Evolutionary conservation across 2,797 vertebrate genomes (phyloP).

Genomic region (Nyctibius grandis): DNA sequence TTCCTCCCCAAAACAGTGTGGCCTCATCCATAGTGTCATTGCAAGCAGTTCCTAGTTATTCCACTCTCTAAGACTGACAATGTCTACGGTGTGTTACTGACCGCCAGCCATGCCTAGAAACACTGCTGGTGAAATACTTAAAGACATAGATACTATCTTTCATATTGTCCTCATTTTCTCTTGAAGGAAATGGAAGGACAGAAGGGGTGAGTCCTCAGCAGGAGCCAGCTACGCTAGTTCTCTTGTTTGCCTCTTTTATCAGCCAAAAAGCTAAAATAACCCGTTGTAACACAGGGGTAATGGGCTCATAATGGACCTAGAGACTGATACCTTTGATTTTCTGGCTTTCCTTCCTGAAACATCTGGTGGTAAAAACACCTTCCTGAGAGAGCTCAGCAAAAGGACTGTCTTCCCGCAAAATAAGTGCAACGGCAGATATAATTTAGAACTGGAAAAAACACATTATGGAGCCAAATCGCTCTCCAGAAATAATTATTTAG

Average conservation of each 20-base stretch:
- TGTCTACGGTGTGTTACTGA: neutral
- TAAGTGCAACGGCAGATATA: neutral
- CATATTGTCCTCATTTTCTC: neutral
- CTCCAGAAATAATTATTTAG: neutral
- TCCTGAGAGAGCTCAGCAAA: neutral
- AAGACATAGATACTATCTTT: neutral
- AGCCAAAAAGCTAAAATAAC: conserved; percentile 13
- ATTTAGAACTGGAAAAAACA: neutral
- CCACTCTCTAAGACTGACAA: neutral
- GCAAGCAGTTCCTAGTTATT: neutral
- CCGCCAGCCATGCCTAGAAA: neutral
- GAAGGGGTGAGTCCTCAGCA: neutral
- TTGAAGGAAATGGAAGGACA: neutral
- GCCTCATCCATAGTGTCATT: neutral
- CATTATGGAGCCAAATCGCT: neutral
- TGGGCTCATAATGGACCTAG: neutral
- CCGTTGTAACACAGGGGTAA: neutral
- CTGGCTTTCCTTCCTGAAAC: neutral
- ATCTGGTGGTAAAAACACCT: neutral
- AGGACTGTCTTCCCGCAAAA: neutral
- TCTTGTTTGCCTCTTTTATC: neutral
- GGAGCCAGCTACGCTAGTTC: neutral
- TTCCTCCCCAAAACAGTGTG: neutral
- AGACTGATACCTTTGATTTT: conserved; percentile 15
- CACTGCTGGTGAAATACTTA: neutral